Conservation (phyloP, 2,113 vertebrate genomes). For the Melanostigma gelatinosum region DNA sequence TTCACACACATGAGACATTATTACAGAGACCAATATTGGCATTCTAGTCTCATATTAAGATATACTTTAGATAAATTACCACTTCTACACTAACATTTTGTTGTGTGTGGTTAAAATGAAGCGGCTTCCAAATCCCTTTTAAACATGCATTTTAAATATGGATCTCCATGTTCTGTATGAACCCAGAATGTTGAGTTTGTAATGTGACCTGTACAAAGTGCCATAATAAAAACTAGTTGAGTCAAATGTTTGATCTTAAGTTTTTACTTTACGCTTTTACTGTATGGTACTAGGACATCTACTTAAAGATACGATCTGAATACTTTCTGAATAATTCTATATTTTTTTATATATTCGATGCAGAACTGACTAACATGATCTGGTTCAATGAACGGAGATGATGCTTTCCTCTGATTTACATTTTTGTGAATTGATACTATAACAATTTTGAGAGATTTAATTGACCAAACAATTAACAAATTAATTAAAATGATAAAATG, state of each 20-base stretch:
- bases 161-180: slow-evolving; percentile 55
- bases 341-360: too few relatives aligned
- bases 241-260: slow-evolving; percentile 6
- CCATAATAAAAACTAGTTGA: slow-evolving; percentile 77
- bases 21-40: slow-evolving; percentile 1
- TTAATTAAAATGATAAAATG: too few relatives aligned
- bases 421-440: too few relatives aligned
- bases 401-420: too few relatives aligned
- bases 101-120: neutral
- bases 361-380: too few relatives aligned
- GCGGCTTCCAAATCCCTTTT: slow-evolving; percentile 5
- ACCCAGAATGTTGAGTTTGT: slow-evolving; percentile 70
- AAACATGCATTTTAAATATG: slow-evolving; percentile 23
- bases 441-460: neutral
- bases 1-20: neutral
- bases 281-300: too few relatives aligned
- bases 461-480: neutral
- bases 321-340: too few relatives aligned
- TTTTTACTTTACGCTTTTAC: neutral
- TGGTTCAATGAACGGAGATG: too few relatives aligned
- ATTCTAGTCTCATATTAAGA: neutral
- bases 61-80: neutral
- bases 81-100: neutral
- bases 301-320: too few relatives aligned
- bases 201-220: slow-evolving; percentile 79